Evolutionary conservation across 2,113 vertebrate species (phyloP).

Genomic region (Nanger granti): DNA sequence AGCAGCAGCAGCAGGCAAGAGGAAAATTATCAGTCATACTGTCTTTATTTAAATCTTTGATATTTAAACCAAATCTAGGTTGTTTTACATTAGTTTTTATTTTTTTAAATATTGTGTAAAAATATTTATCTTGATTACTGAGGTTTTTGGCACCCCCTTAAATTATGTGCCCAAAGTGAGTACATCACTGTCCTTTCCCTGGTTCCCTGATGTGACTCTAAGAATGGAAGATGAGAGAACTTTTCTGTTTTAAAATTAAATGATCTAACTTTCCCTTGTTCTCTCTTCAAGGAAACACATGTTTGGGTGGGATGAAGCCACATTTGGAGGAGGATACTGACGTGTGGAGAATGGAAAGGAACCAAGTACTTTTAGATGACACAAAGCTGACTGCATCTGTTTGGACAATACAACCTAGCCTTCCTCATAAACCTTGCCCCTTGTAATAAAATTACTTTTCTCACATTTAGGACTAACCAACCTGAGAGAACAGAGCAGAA

Average conservation of each 20-base stretch:
- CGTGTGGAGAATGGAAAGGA: not conserved
- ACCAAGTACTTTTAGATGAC: not conserved
- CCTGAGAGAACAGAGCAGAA: not conserved
- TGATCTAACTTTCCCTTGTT: not conserved
- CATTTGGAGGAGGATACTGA: not conserved
- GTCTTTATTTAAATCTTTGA: not conserved
- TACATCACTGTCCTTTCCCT: not conserved
- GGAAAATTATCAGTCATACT: not conserved
- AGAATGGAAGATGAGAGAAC: not conserved
- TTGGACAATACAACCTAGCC: not conserved
- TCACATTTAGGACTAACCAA: not conserved
- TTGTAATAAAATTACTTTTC: not conserved
- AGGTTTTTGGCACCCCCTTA: not conserved
- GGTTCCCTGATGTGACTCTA: not conserved
- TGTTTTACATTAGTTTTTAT: not conserved
- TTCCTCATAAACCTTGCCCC: not conserved
- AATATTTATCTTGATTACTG: not conserved
- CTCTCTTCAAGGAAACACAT: not conserved
- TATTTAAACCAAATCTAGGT: not conserved
- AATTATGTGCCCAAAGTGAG: not conserved
- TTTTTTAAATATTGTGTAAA: not conserved
- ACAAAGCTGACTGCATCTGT: not conserved
- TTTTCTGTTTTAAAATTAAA: not conserved
- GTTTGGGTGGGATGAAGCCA: not conserved
- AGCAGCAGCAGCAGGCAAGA: not conserved